Evolutionary conservation across 2,888 invertebrate species (phyloP).

Genomic region (Unio delphinus): DNA sequence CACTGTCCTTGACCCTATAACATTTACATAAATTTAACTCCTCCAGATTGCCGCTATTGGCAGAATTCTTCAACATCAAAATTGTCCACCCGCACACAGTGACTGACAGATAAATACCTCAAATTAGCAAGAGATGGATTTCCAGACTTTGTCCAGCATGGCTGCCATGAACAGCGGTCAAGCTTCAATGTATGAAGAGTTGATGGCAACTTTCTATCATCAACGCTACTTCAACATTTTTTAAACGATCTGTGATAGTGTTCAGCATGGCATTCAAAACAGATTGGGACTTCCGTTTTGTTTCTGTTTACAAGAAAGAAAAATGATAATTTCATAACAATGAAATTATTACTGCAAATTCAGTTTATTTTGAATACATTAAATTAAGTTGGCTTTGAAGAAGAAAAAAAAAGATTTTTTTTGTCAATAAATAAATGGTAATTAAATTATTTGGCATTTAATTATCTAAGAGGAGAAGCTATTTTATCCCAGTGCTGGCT

Average conservation of each 20-base stretch:
- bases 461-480: too few species aligned
- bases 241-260: constrained; percentile 56
- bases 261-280: constrained; percentile 59
- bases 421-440: too few species aligned
- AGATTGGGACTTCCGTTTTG: constrained; percentile 45
- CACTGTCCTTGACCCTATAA: constrained; percentile 44
- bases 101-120: constrained; percentile 34
- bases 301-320: constrained; percentile 26
- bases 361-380: neutral
- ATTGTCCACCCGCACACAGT: constrained; percentile 42
- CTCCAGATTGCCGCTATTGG: constrained; percentile 30
- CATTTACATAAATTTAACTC: constrained; percentile 44
- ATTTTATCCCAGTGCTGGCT: too few species aligned
- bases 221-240: constrained; percentile 46
- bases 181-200: constrained; percentile 39
- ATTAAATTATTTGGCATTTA: too few species aligned
- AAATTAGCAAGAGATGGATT: constrained; percentile 38
- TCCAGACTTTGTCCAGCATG: constrained; percentile 47
- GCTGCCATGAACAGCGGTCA: constrained; percentile 43
- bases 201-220: constrained; percentile 37
- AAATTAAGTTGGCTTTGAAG: too few species aligned
- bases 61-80: constrained; percentile 43
- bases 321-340: neutral
- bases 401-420: too few species aligned
- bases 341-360: too few species aligned